Percentiles rank a stretch among this genome's conserved stretches.
Conservation (phyloP, 2,113 vertebrate genomes). For the Condylura cristata region DNA sequence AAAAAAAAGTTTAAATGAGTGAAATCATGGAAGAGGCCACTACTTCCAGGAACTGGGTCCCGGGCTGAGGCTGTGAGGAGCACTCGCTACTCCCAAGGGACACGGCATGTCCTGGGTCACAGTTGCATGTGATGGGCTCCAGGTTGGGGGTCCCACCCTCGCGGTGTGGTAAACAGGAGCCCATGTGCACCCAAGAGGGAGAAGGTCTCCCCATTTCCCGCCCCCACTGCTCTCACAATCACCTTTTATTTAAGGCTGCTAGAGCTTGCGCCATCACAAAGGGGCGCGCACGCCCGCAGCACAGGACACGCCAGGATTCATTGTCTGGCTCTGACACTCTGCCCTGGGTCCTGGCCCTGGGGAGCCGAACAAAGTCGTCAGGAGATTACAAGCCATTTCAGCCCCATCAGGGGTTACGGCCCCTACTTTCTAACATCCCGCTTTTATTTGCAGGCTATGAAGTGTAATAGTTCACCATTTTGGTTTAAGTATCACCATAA, state of each 20-base stretch:
- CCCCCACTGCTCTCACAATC: background rate
- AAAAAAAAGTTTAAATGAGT: background rate
- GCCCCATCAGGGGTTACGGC: slow-evolving; percentile 85
- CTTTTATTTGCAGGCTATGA: slow-evolving; percentile 91
- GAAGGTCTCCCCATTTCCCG: fast-evolving
- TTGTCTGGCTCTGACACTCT: slow-evolving; percentile 57
- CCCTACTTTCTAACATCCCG: slow-evolving; percentile 87
- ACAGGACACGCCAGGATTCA: background rate
- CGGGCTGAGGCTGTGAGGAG: fast-evolving
- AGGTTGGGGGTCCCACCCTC: background rate
- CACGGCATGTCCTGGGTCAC: fast-evolving
- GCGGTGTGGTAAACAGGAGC: background rate
- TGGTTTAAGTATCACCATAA: slow-evolving; percentile 91
- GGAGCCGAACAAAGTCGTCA: slow-evolving; percentile 78
- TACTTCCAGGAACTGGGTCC: too few species aligned
- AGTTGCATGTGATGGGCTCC: fast-evolving
- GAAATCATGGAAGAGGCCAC: background rate
- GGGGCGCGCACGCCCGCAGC: background rate
- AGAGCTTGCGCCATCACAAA: fast-evolving
- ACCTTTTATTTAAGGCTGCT: background rate
- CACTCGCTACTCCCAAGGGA: background rate
- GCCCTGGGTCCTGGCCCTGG: slow-evolving; percentile 68
- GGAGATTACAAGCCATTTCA: slow-evolving; percentile 86
- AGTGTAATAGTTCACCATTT: slow-evolving; percentile 91
- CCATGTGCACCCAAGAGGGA: fast-evolving